Evolutionary conservation across 2,797 vertebrate species (phyloP).

Genomic region (Platalea minor): DNA sequence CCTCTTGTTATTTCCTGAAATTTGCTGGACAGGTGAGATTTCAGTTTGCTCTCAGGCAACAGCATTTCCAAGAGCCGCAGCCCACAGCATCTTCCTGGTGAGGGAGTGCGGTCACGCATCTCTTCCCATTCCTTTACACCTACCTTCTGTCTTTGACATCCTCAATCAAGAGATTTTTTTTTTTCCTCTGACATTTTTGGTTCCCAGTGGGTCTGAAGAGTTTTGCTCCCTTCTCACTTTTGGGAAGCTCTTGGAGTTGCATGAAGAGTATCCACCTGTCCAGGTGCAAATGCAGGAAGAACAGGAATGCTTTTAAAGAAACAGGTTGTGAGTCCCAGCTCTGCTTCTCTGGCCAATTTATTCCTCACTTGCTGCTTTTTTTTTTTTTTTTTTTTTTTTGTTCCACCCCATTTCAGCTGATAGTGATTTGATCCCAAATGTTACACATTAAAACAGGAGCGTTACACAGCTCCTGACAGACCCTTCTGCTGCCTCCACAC

Average conservation of each 20-base stretch:
- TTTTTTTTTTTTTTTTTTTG: neutral
- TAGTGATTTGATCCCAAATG: neutral
- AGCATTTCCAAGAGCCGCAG: neutral
- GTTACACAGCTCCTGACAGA: neutral
- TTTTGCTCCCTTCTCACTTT: neutral
- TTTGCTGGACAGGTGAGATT: neutral
- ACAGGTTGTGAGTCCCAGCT: neutral
- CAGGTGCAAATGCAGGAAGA: neutral
- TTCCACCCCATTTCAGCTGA: neutral
- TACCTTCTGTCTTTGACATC: neutral
- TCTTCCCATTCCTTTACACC: neutral
- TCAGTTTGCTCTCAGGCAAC: neutral
- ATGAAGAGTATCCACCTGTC: neutral
- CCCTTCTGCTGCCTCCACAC: neutral
- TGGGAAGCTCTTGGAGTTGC: neutral
- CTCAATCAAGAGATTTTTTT: neutral
- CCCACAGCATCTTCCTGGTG: neutral
- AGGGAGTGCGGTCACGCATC: accelerated
- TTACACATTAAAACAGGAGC: neutral
- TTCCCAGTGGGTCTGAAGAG: neutral
- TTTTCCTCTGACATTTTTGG: neutral
- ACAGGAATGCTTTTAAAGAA: neutral
- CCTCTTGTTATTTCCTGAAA: neutral
- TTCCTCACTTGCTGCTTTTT: neutral
- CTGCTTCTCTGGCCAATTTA: neutral